A percentile compares a stretch with the other conserved stretches of the same genome.
Conservation (phyloP, 2,888 invertebrate genomes). For the Perdita meconis region DNA sequence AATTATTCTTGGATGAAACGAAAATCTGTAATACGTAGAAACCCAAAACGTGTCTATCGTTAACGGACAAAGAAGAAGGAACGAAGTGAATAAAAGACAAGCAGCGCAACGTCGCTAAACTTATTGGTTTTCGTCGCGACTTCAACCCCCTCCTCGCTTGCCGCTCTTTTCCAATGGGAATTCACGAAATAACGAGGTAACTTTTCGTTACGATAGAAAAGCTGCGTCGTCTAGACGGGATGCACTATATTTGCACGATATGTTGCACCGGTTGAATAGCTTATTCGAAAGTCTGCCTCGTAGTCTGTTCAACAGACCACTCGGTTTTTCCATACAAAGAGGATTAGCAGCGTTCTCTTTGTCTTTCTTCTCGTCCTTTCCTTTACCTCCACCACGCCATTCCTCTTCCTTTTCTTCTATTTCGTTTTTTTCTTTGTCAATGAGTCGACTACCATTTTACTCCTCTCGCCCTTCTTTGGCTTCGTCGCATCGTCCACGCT, state of each 20-base stretch:
- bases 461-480: constrained; percentile 4
- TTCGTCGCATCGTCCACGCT: constrained; percentile 6
- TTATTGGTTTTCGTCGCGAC: too few relatives aligned
- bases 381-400: neutral
- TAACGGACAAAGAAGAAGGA: too few relatives aligned
- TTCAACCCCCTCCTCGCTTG: neutral
- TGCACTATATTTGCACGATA: constrained; percentile 69
- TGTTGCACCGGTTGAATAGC: constrained; percentile 70
- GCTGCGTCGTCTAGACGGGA: constrained; percentile 71
- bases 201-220: constrained; percentile 64
- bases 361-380: constrained; percentile 19
- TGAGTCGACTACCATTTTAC: neutral
- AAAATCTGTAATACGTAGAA: too few relatives aligned
- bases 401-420: neutral
- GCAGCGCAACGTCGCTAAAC: too few relatives aligned
- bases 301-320: constrained; percentile 55
- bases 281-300: constrained; percentile 67
- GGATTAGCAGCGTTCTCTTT: constrained; percentile 63
- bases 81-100: too few relatives aligned
- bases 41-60: too few relatives aligned
- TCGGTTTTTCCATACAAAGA: constrained; percentile 68
- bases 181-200: constrained; percentile 71
- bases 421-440: neutral
- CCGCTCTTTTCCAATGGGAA: constrained; percentile 32
- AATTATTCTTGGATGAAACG: too few relatives aligned